phyloP scores from a whole-genome alignment of 1,140 invertebrate genomes.

The Wiebesia pumilae region DNA sequence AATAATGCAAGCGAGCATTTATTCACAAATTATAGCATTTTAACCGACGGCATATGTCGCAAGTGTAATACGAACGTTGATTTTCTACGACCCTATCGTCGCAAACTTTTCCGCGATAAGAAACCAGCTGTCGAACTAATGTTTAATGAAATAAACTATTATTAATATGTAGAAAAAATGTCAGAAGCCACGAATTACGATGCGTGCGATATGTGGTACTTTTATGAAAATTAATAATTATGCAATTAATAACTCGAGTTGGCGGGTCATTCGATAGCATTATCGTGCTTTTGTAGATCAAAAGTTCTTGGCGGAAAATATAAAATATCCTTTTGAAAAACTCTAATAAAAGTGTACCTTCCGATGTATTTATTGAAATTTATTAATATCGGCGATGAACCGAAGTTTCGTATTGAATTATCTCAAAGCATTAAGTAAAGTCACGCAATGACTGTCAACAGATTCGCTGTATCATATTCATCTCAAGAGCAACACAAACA shows the following conservation, averaged over 20 bases:
- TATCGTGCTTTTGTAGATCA: not conserved
- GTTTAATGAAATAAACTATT: not conserved
- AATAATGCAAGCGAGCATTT: not conserved
- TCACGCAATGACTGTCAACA: no score
- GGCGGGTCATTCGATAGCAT: not conserved
- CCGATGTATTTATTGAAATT: not conserved
- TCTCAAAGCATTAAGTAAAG: no score
- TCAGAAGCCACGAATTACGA: no score
- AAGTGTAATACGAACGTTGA: not conserved
- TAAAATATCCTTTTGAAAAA: not conserved
- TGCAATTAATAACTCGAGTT: not conserved
- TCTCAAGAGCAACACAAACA: no score
- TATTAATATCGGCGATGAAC: not conserved
- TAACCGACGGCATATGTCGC: not conserved
- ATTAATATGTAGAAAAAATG: not conserved
- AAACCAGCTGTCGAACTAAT: not conserved
- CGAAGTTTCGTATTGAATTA: no score
- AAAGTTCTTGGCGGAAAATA: not conserved
- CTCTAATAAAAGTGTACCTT: no score
- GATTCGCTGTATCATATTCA: no score
- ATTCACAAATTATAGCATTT: not conserved
- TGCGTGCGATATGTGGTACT: no score
- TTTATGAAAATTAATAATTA: conserved; percentile 1
- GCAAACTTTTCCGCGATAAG: not conserved
- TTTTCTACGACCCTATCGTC: not conserved